Conservation (phyloP, 2,888 invertebrate genomes). For the Synanthedon andrenaeformis region DNA sequence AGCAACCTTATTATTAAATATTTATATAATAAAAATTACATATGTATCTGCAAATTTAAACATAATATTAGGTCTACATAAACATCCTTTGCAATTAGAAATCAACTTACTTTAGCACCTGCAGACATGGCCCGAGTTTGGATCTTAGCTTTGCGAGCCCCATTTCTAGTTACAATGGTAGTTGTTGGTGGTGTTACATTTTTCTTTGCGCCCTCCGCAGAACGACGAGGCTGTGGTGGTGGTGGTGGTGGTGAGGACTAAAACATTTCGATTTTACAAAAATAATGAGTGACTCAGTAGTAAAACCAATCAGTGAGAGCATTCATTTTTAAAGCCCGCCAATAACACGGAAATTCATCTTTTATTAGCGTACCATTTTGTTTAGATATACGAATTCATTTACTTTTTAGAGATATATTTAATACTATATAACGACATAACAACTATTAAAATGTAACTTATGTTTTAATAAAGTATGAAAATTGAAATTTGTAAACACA, state of each 20-base stretch:
- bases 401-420: no score
- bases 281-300: not conserved
- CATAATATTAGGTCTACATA: no score
- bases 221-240: slow-evolving; percentile 28
- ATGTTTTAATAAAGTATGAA: no score
- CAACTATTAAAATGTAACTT: no score
- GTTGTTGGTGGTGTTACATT: slow-evolving; percentile 46
- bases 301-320: slow-evolving; percentile 6
- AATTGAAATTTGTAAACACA: no score
- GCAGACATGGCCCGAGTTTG: slow-evolving; percentile 74
- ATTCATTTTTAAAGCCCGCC: slow-evolving; percentile 10
- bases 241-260: slow-evolving; percentile 31
- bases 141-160: slow-evolving; percentile 73
- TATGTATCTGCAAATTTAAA: no score
- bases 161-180: slow-evolving; percentile 70
- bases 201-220: slow-evolving; percentile 40
- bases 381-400: no score
- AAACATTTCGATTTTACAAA: slow-evolving; percentile 6
- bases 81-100: not conserved
- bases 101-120: slow-evolving; percentile 42
- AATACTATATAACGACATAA: no score
- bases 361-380: no score
- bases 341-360: slow-evolving; percentile 1
- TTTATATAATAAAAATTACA: no score
- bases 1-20: no score